Evolutionary conservation across 2,113 vertebrate species (phyloP), one percentile per base, ranked within the genome.

Genomic region (Isichthys henryi): DNA sequence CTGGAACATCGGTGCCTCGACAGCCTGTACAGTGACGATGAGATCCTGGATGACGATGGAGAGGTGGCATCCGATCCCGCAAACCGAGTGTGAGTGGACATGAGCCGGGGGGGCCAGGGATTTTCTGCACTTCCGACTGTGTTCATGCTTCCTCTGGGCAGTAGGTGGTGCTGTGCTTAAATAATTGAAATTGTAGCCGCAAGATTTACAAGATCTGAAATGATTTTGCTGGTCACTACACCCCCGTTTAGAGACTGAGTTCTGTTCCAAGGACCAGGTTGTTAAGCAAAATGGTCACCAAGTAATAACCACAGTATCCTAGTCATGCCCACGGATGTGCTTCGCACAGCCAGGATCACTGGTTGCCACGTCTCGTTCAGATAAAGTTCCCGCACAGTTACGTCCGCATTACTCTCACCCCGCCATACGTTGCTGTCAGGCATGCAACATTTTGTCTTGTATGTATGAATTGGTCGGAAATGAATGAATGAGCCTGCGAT

Each of bases 1-100:
- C 3, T 0, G 17, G 2, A 0, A 4, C 93, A 92, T 39, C 23
- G 21, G 21, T 91, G 90, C 0, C 89, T 35, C 89, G 93, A 27
- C 90, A 94, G 94, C 83, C 70, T 95, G 82, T 95, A 88, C 92
- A 96, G 95, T 4, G 96, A 96, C 0, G 96, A 96, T 15, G 95
- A 94, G 39, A 49, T 94, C 2, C 85, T 96, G 86, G 95, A 94
- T 1, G 93, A 95, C 19, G 94, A 92, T 1, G 56, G 94, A 0
- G 92, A 90, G 3, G 15, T 11, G 23, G 46, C 31, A 35, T 93
- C 90, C 8, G 90, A 90, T 0, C 21, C 90, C 0, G 45, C 87
- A 17, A 11, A 49, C 6, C 58, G 43, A 19, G 70, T 87, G 96
- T 96, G 80, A 95, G 92, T 8, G 10, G 5, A 10, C n/a, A n/a